Percentiles rank a stretch among this genome's conserved stretches.
These are phyloP conservation scores for Lucilia cuprina DNA, from an alignment of 1,140 invertebrate species.

Conservation along the genomic window DNA sequence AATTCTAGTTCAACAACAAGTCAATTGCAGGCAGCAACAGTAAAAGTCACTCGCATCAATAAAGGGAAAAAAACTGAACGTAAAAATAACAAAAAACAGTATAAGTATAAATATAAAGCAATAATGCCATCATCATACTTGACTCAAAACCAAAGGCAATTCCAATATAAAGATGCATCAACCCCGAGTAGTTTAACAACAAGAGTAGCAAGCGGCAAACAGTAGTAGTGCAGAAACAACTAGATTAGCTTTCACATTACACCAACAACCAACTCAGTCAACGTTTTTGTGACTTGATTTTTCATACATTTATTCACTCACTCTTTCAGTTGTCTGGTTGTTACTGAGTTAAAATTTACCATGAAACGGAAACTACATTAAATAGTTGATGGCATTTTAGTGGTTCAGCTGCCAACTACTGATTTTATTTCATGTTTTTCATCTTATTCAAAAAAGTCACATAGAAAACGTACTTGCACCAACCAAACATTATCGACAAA, in stretches of 20 bases:
- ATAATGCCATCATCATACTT: conserved; percentile 2
- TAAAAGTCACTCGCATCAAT: not conserved
- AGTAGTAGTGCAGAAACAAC: not conserved
- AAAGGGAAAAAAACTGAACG: not conserved
- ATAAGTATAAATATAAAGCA: not conserved
- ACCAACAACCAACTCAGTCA: not conserved
- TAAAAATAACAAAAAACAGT: not conserved
- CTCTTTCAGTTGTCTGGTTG: not conserved
- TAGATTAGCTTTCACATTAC: not conserved
- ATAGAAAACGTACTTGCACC: not conserved
- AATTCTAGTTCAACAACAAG: not conserved
- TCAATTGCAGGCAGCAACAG: not conserved
- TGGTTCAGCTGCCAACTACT: conserved; percentile 6
- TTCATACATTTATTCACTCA: too few species aligned
- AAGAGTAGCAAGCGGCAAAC: not conserved
- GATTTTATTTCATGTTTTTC: not conserved
- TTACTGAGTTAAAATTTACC: not conserved
- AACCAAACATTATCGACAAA: too few species aligned
- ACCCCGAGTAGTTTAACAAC: not conserved
- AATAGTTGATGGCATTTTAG: not conserved
- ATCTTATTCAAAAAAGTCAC: not conserved
- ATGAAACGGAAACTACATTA: conserved; percentile 11
- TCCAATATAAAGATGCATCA: not conserved
- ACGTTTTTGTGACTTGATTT: too few species aligned
- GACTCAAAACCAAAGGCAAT: not conserved